phyloP scores from a whole-genome alignment of 2,797 vertebrate genomes.

The Galagoides demidoff region DNA sequence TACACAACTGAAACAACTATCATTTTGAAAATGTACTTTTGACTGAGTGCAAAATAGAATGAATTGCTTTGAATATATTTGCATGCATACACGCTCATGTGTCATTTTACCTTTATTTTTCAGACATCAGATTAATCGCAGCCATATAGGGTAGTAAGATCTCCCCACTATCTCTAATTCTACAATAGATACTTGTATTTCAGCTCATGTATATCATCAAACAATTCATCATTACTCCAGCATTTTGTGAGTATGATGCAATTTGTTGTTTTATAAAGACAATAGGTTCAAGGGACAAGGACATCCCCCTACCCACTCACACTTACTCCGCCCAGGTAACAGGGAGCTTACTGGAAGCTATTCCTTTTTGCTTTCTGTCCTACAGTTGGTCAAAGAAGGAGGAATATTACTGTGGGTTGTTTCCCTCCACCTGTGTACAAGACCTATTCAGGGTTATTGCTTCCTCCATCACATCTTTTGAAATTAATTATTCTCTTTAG shows the following conservation, averaged over 20 bases:
- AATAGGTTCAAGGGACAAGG: neutral
- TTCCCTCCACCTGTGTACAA: neutral
- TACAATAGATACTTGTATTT: neutral
- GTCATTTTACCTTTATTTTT: neutral
- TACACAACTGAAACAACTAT: neutral
- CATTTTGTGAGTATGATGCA: neutral
- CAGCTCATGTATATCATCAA: neutral
- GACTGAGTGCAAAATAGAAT: neutral
- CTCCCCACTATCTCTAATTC: neutral
- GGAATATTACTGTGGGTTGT: fast-evolving
- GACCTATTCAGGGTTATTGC: neutral
- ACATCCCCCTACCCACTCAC: fast-evolving
- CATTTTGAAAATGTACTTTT: neutral
- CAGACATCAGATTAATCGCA: neutral
- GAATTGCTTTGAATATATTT: neutral
- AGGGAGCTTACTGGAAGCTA: neutral
- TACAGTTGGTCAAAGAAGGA: neutral
- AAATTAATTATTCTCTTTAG: neutral
- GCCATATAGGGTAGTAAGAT: fast-evolving
- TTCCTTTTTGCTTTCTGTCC: fast-evolving
- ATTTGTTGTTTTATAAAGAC: neutral
- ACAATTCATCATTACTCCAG: neutral
- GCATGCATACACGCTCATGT: fast-evolving
- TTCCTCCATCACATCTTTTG: neutral
- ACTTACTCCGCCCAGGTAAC: fast-evolving